phyloP scores from a whole-genome alignment of 2,113 vertebrate species.

The Macheiramphus alcinus region DNA sequence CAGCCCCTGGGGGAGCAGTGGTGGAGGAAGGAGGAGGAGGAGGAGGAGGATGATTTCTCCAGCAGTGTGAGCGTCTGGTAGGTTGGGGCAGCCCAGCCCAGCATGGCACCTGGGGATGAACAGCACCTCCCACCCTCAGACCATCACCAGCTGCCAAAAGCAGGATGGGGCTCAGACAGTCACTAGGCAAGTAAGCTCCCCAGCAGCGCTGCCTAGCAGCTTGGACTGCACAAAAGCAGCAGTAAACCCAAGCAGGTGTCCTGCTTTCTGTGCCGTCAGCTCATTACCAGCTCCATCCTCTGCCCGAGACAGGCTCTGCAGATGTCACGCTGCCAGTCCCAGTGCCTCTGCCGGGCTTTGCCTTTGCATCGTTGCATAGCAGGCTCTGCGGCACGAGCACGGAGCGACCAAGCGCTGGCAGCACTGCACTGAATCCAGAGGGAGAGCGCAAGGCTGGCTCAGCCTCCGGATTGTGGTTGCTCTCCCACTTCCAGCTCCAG shows the following conservation, averaged over 20 bases:
- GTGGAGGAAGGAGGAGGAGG: not conserved
- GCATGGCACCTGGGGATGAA: not conserved
- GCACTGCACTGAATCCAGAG: not conserved
- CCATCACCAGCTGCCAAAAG: not conserved
- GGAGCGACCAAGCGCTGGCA: not conserved
- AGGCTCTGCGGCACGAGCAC: not conserved
- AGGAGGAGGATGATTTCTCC: not conserved
- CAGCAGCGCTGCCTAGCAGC: not conserved
- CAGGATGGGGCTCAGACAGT: not conserved
- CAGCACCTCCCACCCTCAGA: not conserved
- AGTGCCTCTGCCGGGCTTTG: not conserved
- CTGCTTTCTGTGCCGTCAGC: not conserved
- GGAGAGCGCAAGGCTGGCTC: not conserved
- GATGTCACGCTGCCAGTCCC: rapidly evolving
- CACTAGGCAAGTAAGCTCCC: not conserved
- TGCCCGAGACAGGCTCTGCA: not conserved
- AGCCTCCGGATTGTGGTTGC: not conserved
- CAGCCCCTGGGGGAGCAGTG: not conserved
- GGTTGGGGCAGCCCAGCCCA: not conserved
- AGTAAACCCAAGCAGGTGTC: not conserved
- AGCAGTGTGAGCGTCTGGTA: rapidly evolving
- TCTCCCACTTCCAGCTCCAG: not conserved
- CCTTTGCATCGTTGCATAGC: rapidly evolving
- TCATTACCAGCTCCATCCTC: not conserved
- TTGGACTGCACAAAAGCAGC: not conserved